Percentiles rank a stretch among this genome's conserved stretches.
phyloP scores from a whole-genome alignment of 1,140 invertebrate genomes.

The Centruroides vittatus region DNA sequence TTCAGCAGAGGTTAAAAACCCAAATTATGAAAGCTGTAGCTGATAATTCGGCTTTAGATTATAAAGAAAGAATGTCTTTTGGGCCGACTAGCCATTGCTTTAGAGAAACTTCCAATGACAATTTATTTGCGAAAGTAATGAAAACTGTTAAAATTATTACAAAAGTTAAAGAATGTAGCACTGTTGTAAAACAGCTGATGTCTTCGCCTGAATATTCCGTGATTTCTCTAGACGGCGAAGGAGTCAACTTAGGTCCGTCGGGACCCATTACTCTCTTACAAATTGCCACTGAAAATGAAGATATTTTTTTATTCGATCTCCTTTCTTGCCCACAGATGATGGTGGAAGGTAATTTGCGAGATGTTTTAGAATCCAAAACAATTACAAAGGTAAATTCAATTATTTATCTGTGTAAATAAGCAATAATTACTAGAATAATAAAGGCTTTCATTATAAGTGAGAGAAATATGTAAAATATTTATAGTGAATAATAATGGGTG shows the following conservation, averaged over 20 bases:
- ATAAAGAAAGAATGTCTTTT: conserved; percentile 11
- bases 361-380: conserved; percentile 58
- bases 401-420: no score
- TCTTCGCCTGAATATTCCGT: conserved; percentile 32
- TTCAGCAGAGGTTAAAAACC: conserved; percentile 19
- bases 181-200: conserved; percentile 62
- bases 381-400: conserved; percentile 57
- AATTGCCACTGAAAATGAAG: conserved; percentile 48
- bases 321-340: conserved; percentile 68
- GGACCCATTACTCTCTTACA: conserved; percentile 61
- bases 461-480: no score
- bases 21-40: conserved; percentile 39
- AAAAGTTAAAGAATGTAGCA: conserved; percentile 40
- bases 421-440: no score
- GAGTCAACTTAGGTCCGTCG: conserved; percentile 65
- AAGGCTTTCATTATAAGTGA: no score
- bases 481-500: no score
- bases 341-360: conserved; percentile 56
- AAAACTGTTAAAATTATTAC: conserved; percentile 18
- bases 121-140: conserved; percentile 8
- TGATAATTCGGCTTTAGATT: conserved; percentile 71
- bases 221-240: conserved; percentile 76
- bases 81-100: not conserved
- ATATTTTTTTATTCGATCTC: conserved; percentile 63
- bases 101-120: conserved; percentile 8